Base-by-base conservation (phyloP, 2,113 vertebrate species). In the Pao palembangensis region DNA sequence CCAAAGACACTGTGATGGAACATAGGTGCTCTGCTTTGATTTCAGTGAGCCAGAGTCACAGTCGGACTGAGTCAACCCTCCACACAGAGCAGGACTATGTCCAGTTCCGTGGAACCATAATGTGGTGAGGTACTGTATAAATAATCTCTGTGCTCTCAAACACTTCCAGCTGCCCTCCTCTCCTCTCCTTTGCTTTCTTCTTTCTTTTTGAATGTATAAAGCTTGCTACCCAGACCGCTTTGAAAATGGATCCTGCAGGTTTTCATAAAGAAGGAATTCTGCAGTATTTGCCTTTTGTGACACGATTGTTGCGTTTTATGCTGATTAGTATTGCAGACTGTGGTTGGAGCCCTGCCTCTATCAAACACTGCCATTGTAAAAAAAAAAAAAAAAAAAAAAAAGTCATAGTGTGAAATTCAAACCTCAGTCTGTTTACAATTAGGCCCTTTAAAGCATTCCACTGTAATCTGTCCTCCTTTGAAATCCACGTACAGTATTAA, bases 111-210 rank as follows among this genome's bases (percentile, higher is more conserved):
- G 70, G 68, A 85, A 79, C 77, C 64, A 54, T 77, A 67, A 79
- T 81, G 71, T 20, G 67, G 84, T 64, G 55, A 67, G 79, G 71
- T 67, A 80, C 81, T 85, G 71, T 78, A 80, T 85, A 88, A 84
- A 89, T 87, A 87, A 85, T 85, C 75, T 74, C 65, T 73, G 55
- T 4, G 58, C 70, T 52, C 77, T 76, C 75, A 85, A 88, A 84
- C 75, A 85, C 81, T 88, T 88, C 85, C 89, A 90, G 82, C 83
- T 88, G 73, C 73, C 77, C 60, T 78, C 56, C 75, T 51, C 69
- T 78, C 56, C 75, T 51, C 69, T 17, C 41, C 66, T 63, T 78
- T 58, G 70, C 61, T 65, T 63, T 58, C 61, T 54, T 53, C 58
- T 20, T 2, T 38, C 54, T 50, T 58, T 60, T 68, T 57, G 52